phyloP scores from a whole-genome alignment of 2,113 vertebrate species.

The Hiodon alosoides region DNA sequence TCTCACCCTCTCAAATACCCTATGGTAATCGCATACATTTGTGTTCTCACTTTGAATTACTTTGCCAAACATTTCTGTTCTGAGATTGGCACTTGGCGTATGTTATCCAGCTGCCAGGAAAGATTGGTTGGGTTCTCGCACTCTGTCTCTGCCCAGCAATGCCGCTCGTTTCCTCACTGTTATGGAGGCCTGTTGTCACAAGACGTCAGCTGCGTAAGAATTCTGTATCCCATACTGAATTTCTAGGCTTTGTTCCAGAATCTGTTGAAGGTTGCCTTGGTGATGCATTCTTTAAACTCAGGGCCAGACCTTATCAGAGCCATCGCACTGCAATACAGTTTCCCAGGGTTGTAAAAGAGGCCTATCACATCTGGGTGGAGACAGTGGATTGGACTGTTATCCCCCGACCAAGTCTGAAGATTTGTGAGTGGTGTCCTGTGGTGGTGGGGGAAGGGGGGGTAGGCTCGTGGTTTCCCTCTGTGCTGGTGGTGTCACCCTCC shows the following conservation, averaged over 20 bases:
- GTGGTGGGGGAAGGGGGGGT: too few species aligned
- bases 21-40: constrained; percentile 23
- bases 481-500: too few species aligned
- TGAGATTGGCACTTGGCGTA: constrained; percentile 28
- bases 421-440: too few species aligned
- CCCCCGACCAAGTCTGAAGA: too few species aligned
- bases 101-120: constrained; percentile 33
- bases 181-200: constrained; percentile 13
- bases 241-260: constrained; percentile 5
- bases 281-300: constrained; percentile 14
- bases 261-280: constrained; percentile 18
- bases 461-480: too few species aligned
- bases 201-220: constrained; percentile 18
- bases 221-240: constrained; percentile 19
- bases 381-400: too few species aligned
- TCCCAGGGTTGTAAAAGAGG: too few species aligned
- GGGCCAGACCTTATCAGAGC: constrained; percentile 7
- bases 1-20: constrained; percentile 31
- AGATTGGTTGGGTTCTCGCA: constrained; percentile 22
- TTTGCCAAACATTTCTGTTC: constrained; percentile 26
- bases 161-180: constrained; percentile 7
- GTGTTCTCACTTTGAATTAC: constrained; percentile 32
- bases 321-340: too few species aligned
- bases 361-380: too few species aligned
- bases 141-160: neutral